Evolutionary conservation across 2,888 invertebrate genomes (phyloP).

Genomic region (Pristionchus maxplancki): DNA sequence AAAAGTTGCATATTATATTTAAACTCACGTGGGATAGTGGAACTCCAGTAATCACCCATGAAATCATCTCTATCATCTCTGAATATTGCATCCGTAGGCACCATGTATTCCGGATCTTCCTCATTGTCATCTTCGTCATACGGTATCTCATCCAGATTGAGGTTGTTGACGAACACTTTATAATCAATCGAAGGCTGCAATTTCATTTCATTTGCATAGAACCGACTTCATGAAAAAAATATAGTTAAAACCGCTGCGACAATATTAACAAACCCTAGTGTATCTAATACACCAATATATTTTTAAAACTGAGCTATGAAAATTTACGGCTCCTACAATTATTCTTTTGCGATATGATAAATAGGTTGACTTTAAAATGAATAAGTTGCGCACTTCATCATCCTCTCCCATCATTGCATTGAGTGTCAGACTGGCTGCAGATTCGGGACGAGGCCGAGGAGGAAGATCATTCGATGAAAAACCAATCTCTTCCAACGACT

Average conservation of each 20-base stretch:
- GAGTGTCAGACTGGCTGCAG: neutral
- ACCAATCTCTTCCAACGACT: neutral
- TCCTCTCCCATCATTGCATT: conserved; percentile 18
- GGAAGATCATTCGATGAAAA: neutral
- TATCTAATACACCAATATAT: too few relatives aligned
- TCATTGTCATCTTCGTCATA: conserved; percentile 32
- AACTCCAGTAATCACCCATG: neutral
- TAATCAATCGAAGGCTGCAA: conserved; percentile 20
- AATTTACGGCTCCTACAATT: too few relatives aligned
- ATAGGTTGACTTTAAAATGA: too few relatives aligned
- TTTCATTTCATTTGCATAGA: neutral
- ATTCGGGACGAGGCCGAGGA: neutral
- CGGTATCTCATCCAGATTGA: neutral
- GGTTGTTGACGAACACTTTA: neutral
- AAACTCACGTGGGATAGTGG: conserved; percentile 26
- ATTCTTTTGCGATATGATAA: neutral
- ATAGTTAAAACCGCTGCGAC: too few relatives aligned
- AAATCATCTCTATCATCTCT: neutral
- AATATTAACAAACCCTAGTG: too few relatives aligned
- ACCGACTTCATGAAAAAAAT: too few relatives aligned
- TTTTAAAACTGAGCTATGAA: too few relatives aligned
- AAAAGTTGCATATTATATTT: neutral
- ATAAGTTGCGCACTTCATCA: neutral
- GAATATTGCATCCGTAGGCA: neutral
- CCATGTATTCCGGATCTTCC: conserved; percentile 35